Evolutionary conservation across 2,797 vertebrate genomes (phyloP).

Genomic region (Catostomus latipinnis): DNA sequence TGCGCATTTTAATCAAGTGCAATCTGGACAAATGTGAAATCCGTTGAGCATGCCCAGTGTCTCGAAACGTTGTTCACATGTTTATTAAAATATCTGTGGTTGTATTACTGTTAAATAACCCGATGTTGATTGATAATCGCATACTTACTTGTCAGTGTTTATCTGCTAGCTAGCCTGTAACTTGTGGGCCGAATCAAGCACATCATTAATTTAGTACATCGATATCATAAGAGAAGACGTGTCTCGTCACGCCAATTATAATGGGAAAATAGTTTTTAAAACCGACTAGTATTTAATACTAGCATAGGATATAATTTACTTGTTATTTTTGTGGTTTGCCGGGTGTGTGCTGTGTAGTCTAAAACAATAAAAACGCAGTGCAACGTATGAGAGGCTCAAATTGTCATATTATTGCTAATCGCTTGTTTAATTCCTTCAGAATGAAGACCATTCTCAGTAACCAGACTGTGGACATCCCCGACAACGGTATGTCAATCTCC

Average conservation of each 20-base stretch:
- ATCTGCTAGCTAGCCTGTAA: constrained; percentile 1
- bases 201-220: background rate
- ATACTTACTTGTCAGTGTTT: constrained; percentile 9
- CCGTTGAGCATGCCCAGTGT: accelerated
- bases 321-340: no score
- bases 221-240: no score
- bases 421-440: constrained; percentile 67
- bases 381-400: no score
- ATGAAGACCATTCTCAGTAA: constrained; percentile 99
- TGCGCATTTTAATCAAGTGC: constrained; percentile 63
- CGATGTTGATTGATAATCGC: background rate
- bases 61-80: background rate
- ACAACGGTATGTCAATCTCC: constrained; percentile 80
- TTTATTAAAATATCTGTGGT: background rate
- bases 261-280: no score
- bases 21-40: constrained; percentile 64
- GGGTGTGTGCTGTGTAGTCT: no score
- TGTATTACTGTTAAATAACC: background rate
- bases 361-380: no score
- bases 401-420: no score
- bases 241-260: no score
- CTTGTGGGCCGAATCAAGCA: background rate
- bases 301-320: no score
- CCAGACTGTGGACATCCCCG: constrained; percentile 96
- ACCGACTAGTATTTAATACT: no score